Percentiles rank a stretch among this genome's conserved stretches.
phyloP scores from a whole-genome alignment of 1,140 invertebrate species.

The Drosophila guanche region DNA sequence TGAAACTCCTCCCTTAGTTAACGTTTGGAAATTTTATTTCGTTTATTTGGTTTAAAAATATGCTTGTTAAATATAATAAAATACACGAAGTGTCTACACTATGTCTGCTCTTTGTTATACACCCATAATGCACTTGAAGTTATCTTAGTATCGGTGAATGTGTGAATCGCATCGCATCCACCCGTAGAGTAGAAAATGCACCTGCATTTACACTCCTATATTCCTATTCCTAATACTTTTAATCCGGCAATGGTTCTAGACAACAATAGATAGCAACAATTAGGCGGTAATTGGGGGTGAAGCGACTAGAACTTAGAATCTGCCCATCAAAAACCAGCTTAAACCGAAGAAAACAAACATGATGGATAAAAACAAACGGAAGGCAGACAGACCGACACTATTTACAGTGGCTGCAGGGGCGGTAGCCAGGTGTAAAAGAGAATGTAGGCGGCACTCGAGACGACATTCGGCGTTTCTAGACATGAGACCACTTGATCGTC shows the following conservation, averaged over 20 bases:
- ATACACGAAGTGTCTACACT: conserved; percentile 1
- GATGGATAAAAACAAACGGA: not conserved
- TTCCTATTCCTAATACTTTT: conserved; percentile 14
- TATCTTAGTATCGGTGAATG: conserved; percentile 23
- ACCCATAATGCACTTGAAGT: conserved; percentile 63
- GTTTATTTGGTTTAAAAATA: conserved; percentile 80
- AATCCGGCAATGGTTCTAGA: conserved; percentile 10
- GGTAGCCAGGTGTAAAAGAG: conserved; percentile 88
- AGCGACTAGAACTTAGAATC: conserved; percentile 59
- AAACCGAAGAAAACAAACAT: conserved; percentile 25
- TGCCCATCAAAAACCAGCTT: conserved; percentile 12
- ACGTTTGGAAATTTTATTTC: conserved; percentile 72
- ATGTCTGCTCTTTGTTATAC: conserved; percentile 10
- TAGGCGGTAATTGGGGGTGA: conserved; percentile 34
- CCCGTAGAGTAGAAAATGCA: conserved; percentile 15
- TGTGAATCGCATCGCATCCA: conserved; percentile 4
- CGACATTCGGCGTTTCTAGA: conserved; percentile 88
- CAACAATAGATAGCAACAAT: conserved; percentile 65
- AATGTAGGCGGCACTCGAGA: conserved; percentile 90
- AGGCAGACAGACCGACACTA: conserved; percentile 1
- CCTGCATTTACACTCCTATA: not conserved
- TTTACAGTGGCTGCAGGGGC: conserved; percentile 41
- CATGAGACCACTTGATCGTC: conserved; percentile 93
- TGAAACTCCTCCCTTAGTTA: not conserved
- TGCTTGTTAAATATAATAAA: conserved; percentile 66